A percentile compares a stretch with the other conserved stretches of the same genome.
These are phyloP conservation scores for Struthidea cinerea DNA, from an alignment of 2,113 vertebrate species.

Conservation along the genomic window DNA sequence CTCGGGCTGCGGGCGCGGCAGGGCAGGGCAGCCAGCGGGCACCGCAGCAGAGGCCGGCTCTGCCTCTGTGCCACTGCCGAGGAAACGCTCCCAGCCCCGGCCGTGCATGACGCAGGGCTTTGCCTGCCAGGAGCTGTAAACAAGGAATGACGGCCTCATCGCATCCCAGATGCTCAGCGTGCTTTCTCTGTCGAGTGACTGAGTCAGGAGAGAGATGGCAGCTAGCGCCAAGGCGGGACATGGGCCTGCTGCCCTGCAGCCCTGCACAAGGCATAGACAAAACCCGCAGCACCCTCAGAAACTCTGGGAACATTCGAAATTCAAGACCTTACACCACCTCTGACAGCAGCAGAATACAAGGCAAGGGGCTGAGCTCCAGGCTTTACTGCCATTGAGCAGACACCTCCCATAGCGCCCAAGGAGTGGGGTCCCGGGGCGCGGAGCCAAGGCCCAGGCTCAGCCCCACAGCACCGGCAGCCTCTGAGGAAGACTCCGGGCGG, in stretches of 20 bases:
- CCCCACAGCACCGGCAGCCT: not conserved
- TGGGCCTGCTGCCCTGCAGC: not conserved
- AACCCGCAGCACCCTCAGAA: not conserved
- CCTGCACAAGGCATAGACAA: not conserved
- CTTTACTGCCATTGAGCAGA: not conserved
- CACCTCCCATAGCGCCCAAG: too few species aligned
- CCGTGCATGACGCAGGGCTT: not conserved
- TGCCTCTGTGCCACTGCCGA: not conserved
- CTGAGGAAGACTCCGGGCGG: not conserved
- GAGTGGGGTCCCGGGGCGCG: fast-evolving
- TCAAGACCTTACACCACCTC: not conserved
- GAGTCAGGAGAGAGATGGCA: not conserved
- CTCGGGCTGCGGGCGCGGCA: fast-evolving
- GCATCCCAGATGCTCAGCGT: constrained; percentile 32
- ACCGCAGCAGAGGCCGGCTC: not conserved
- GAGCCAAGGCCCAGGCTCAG: not conserved
- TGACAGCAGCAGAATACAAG: not conserved
- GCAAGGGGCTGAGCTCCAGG: not conserved
- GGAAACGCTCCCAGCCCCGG: not conserved
- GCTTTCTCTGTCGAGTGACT: not conserved
- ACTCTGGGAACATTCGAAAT: not conserved
- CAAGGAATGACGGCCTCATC: constrained; percentile 27
- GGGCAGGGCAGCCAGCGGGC: not conserved
- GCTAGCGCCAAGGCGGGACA: fast-evolving
- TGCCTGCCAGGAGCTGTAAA: constrained; percentile 53